Evolutionary conservation across 2,113 vertebrate species (phyloP).

Genomic region (Microtus ochrogaster): DNA sequence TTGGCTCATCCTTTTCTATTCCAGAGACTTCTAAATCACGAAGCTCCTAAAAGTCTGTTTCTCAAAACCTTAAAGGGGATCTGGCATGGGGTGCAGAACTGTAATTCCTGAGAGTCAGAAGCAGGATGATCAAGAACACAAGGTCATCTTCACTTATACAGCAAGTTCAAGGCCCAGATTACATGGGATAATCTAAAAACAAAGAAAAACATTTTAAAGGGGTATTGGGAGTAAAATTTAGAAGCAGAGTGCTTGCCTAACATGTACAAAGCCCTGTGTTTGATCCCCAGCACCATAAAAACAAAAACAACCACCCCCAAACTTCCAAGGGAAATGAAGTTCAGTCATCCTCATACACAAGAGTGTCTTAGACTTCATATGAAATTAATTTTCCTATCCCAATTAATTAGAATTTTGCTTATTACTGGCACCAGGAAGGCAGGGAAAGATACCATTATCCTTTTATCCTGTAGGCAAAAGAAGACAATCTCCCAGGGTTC

Average conservation of each 20-base stretch:
- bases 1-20: background rate
- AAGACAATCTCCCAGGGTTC: background rate
- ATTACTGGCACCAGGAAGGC: constrained; percentile 12
- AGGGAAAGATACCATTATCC: constrained; percentile 1
- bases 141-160: background rate
- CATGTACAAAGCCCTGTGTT: background rate
- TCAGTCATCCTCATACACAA: background rate
- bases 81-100: background rate
- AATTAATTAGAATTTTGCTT: background rate
- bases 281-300: background rate
- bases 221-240: background rate
- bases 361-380: background rate
- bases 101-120: background rate
- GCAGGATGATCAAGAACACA: background rate
- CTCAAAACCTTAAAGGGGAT: background rate
- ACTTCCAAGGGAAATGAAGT: constrained; percentile 38
- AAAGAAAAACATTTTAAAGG: background rate
- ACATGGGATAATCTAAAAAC: background rate
- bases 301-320: background rate
- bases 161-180: background rate
- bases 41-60: constrained; percentile 10
- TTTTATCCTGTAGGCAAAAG: constrained; percentile 1
- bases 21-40: constrained; percentile 46
- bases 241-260: background rate
- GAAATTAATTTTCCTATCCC: background rate